phyloP scores from a whole-genome alignment of 1,140 invertebrate species.

The Diprion similis region DNA sequence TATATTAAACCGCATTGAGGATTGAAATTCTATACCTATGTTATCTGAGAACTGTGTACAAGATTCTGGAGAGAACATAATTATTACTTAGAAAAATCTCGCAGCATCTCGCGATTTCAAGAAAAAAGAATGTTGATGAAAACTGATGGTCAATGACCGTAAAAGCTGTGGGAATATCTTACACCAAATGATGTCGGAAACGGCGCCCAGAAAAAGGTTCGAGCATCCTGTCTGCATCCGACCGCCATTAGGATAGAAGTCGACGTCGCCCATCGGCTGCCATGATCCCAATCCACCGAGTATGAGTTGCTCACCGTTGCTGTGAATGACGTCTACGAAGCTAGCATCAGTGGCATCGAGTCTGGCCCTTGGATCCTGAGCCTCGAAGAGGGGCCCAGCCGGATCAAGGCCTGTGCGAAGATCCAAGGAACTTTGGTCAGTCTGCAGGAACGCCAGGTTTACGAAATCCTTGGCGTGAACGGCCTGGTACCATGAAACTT shows the following conservation, averaged over 20 bases:
- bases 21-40: no score
- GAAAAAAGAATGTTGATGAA: no score
- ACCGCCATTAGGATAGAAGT: conserved; percentile 92
- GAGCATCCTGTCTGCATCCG: conserved; percentile 87
- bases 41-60: no score
- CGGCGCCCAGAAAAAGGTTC: conserved; percentile 85
- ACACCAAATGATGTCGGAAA: conserved; percentile 91
- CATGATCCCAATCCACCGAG: conserved; percentile 83
- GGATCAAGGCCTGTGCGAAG: conserved; percentile 79
- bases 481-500: conserved; percentile 14
- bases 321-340: conserved; percentile 95
- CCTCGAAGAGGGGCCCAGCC: conserved; percentile 88
- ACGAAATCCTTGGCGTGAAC: conserved; percentile 3
- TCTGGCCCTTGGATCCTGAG: conserved; percentile 80
- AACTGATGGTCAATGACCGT: background rate
- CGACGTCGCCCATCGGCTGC: conserved; percentile 89
- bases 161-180: conserved; percentile 51
- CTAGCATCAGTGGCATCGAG: conserved; percentile 85
- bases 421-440: background rate
- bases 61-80: no score
- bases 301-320: conserved; percentile 88
- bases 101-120: no score
- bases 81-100: no score
- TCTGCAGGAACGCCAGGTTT: background rate
- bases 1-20: no score